phyloP scores from a whole-genome alignment of 2,113 vertebrate species.

The Tupaia chinensis region DNA sequence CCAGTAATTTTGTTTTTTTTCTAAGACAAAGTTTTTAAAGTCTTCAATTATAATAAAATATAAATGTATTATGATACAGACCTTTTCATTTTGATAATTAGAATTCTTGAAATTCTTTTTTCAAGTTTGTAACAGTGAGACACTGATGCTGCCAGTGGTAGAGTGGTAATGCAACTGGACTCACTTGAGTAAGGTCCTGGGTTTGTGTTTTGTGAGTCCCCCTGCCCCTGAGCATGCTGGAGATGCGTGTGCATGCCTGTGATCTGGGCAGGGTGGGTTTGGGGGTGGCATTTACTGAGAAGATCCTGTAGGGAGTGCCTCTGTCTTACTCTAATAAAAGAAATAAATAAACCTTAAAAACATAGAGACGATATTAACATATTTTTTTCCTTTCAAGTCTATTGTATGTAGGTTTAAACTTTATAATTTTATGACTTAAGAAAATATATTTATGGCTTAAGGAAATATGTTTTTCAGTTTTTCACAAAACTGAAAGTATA shows the following conservation, averaged over 20 bases:
- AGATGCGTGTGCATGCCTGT: no score
- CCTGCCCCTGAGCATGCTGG: no score
- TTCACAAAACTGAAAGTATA: background rate
- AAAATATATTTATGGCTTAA: background rate
- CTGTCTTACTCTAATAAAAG: no score
- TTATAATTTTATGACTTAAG: background rate
- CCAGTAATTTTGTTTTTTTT: background rate
- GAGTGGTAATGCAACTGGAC: no score
- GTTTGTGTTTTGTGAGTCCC: no score
- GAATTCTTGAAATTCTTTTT: background rate
- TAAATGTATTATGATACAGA: background rate
- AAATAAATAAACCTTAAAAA: background rate
- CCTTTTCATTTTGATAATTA: slow-evolving; percentile 24
- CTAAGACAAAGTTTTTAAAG: slow-evolving; percentile 48
- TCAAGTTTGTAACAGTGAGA: background rate
- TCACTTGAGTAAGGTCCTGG: no score
- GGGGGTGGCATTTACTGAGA: no score
- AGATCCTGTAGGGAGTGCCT: no score
- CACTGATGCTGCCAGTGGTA: no score
- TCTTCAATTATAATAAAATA: slow-evolving; percentile 40
- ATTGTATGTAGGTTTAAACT: background rate
- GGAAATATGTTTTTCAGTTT: background rate
- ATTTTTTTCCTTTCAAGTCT: background rate
- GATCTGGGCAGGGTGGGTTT: no score
- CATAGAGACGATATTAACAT: background rate